phyloP scores from a whole-genome alignment of 2,797 vertebrate genomes.

The Sebastes jordani region DNA sequence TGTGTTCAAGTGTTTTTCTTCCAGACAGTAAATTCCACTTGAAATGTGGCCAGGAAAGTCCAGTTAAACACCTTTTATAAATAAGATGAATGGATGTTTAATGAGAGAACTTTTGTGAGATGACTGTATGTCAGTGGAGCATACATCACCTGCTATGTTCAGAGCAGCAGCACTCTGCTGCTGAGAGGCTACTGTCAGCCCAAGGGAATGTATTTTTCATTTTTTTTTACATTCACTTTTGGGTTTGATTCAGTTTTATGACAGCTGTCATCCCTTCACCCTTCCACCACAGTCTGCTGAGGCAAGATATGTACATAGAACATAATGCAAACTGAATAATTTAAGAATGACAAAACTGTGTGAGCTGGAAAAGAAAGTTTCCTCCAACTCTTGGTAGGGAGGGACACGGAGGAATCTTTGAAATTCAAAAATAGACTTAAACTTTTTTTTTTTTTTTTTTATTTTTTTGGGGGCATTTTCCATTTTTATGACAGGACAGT shows the following conservation, averaged over 20 bases:
- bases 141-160: not conserved
- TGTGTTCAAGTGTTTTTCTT: conserved; percentile 2
- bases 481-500: no score
- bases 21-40: not conserved
- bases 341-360: conserved; percentile 25
- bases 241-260: conserved; percentile 36
- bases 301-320: conserved; percentile 7
- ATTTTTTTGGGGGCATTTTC: no score
- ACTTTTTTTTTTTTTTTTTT: not conserved
- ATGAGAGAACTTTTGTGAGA: not conserved
- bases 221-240: conserved; percentile 13
- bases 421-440: not conserved
- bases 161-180: conserved; percentile 2
- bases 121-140: not conserved
- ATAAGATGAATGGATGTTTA: not conserved
- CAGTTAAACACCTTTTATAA: not conserved
- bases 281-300: conserved; percentile 20
- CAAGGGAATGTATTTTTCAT: not conserved
- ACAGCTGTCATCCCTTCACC: conserved; percentile 35
- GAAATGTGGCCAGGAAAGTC: conserved; percentile 1
- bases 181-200: not conserved
- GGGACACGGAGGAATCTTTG: not conserved
- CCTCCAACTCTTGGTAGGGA: not conserved
- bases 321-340: conserved; percentile 48
- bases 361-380: conserved; percentile 22